Percentiles rank a stretch among this genome's conserved stretches.
phyloP scores from a whole-genome alignment of 2,797 vertebrate genomes.

The Bradypodion ventrale region DNA sequence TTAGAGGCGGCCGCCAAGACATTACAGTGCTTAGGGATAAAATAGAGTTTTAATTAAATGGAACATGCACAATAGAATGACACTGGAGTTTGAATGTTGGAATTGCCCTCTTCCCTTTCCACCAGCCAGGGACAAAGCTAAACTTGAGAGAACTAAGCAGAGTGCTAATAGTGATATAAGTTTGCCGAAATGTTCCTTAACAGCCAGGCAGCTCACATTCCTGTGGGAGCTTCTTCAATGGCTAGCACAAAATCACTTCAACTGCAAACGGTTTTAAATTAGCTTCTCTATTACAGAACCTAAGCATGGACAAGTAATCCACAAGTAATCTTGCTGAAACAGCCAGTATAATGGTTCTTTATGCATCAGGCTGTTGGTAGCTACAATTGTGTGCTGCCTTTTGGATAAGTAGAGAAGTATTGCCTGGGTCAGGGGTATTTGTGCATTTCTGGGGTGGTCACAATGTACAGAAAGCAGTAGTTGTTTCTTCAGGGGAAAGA shows the following conservation, averaged over 20 bases:
- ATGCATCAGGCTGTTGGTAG: neutral
- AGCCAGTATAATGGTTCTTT: neutral
- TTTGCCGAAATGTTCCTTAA: neutral
- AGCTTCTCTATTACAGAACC: neutral
- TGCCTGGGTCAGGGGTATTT: neutral
- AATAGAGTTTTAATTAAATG: constrained; percentile 57
- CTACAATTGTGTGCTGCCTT: too few species aligned
- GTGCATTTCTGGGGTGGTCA: too few species aligned
- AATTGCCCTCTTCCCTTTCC: constrained; percentile 38
- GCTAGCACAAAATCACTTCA: constrained; percentile 5
- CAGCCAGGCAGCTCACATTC: neutral
- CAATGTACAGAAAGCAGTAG: too few species aligned
- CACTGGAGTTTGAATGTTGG: constrained; percentile 25
- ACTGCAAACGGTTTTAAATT: neutral
- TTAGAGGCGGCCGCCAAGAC: constrained; percentile 47
- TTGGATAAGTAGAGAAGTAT: too few species aligned
- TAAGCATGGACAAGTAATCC: neutral
- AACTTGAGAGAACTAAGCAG: neutral
- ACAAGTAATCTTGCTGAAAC: neutral
- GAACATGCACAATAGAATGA: constrained; percentile 38
- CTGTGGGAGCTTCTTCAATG: neutral
- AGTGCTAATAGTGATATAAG: constrained; percentile 22
- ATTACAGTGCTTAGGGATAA: constrained; percentile 44
- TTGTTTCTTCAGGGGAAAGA: too few species aligned
- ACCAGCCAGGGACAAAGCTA: constrained; percentile 10